These are phyloP conservation scores for Allacma fusca DNA, from an alignment of 2,888 invertebrate species.

Conservation along the genomic window DNA sequence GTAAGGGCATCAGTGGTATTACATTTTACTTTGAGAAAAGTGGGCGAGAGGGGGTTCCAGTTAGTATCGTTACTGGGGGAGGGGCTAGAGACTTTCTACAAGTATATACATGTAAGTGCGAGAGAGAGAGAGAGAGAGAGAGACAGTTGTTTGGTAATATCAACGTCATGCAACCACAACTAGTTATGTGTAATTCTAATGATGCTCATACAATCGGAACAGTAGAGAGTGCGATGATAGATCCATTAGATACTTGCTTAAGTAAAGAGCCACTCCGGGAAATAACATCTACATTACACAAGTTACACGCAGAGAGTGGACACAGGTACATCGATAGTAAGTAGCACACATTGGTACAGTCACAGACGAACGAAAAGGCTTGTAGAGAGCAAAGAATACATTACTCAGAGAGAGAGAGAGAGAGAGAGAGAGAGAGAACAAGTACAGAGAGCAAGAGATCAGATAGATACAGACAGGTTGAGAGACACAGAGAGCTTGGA, in stretches of 20 bases:
- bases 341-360: neutral
- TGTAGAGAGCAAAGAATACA: slow-evolving; percentile 6
- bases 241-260: neutral
- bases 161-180: too few species aligned
- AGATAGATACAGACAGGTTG: slow-evolving; percentile 26
- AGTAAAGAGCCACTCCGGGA: neutral
- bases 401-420: slow-evolving; percentile 26
- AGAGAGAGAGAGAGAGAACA: slow-evolving; percentile 11
- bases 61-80: too few species aligned
- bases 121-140: neutral
- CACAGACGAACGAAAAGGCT: neutral
- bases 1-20: too few species aligned
- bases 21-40: too few species aligned
- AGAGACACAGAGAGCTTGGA: slow-evolving; percentile 26
- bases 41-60: too few species aligned
- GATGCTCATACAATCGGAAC: too few species aligned
- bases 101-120: neutral
- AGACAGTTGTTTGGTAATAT: too few species aligned
- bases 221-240: neutral
- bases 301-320: slow-evolving; percentile 21
- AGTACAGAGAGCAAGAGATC: slow-evolving; percentile 13
- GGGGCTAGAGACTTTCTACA: neutral
- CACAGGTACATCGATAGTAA: neutral
- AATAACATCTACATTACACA: neutral
- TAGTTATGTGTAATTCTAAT: too few species aligned